A percentile compares a stretch with the other conserved stretches of the same genome.
Conservation (phyloP, 2,888 invertebrate species). For the Caenorhabditis sp. region DNA sequence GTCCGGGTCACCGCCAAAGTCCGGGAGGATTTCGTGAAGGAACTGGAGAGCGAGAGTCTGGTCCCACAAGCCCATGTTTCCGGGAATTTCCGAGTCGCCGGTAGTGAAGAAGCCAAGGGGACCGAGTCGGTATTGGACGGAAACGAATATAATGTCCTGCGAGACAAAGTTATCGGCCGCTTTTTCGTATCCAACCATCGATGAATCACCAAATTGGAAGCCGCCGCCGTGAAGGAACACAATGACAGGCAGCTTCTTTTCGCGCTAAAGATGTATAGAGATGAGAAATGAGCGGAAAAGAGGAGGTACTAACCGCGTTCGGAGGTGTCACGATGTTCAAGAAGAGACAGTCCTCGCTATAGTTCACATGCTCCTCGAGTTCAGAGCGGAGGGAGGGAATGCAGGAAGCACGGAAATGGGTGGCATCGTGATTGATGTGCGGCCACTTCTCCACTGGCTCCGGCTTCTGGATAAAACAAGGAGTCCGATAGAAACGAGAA, state of each 20-base stretch:
- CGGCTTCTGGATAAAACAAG: constrained; percentile 59
- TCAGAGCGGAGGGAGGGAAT: constrained; percentile 61
- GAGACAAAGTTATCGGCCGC: constrained; percentile 64
- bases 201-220: constrained; percentile 64
- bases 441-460: constrained; percentile 69
- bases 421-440: constrained; percentile 64
- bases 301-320: constrained; percentile 24
- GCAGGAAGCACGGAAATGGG: constrained; percentile 66
- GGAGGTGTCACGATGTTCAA: constrained; percentile 67
- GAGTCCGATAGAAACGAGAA: not conserved
- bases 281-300: not conserved
- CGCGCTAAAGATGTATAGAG: constrained; percentile 19
- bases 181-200: constrained; percentile 60
- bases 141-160: constrained; percentile 67
- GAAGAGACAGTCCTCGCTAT: constrained; percentile 70
- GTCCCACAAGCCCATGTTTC: constrained; percentile 71
- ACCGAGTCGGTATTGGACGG: constrained; percentile 68
- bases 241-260: constrained; percentile 63
- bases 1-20: constrained; percentile 67
- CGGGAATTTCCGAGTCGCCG: constrained; percentile 63
- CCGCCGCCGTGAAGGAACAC: constrained; percentile 70
- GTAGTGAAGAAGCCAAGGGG: constrained; percentile 70
- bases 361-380: constrained; percentile 59
- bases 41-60: constrained; percentile 66
- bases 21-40: constrained; percentile 66